Conservation (phyloP, 2,888 invertebrate genomes). For the Oxycera nigricornis region DNA sequence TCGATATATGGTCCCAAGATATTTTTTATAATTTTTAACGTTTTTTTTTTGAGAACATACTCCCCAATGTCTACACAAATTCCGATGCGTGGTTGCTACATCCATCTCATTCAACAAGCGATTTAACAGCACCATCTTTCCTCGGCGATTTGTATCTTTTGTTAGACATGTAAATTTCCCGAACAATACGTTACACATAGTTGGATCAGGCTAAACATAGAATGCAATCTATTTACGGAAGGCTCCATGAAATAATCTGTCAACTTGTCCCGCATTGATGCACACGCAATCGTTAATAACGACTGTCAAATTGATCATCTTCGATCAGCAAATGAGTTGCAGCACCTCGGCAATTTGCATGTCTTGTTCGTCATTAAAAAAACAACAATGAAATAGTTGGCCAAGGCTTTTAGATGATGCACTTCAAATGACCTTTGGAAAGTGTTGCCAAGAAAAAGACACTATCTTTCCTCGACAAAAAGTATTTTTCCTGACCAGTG, state of each 20-base stretch:
- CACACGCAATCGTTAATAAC: background rate
- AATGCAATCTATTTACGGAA: background rate
- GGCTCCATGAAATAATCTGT: background rate
- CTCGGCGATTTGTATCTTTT: background rate
- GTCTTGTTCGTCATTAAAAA: no score
- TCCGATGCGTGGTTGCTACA: background rate
- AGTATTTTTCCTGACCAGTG: no score
- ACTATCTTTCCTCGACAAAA: no score
- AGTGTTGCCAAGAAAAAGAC: no score
- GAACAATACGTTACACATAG: background rate
- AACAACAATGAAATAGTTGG: no score
- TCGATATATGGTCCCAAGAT: background rate
- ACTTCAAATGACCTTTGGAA: no score
- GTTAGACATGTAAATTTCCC: background rate
- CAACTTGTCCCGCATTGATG: slow-evolving; percentile 6
- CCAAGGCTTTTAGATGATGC: no score
- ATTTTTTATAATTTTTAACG: no score
- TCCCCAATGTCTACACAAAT: no score
- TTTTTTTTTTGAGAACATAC: no score
- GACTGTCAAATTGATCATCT: background rate
- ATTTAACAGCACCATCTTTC: background rate
- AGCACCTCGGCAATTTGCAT: background rate
- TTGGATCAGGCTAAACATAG: background rate
- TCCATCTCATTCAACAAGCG: background rate
- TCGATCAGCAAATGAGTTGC: background rate